A percentile compares a stretch with the other conserved stretches of the same genome.
Conservation (phyloP, 2,888 invertebrate species). For the Athrips mouffetella region DNA sequence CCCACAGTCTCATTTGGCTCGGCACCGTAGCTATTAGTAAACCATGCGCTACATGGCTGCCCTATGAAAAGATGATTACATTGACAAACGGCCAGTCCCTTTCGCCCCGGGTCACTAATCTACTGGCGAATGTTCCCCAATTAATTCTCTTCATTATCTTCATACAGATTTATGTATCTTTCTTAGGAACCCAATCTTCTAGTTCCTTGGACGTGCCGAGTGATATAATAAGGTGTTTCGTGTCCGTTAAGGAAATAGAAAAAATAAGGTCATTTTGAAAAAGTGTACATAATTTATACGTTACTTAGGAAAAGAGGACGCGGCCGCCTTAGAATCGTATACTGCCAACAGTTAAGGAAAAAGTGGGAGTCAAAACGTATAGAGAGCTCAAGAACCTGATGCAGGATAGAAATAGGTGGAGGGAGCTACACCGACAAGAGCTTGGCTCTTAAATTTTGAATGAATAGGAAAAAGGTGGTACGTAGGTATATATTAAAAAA, state of each 20-base stretch:
- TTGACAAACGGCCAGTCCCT: slow-evolving; percentile 57
- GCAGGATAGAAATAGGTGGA: too few species aligned
- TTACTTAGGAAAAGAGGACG: not conserved
- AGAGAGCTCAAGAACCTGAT: too few species aligned
- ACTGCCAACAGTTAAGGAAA: too few species aligned
- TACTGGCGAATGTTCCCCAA: slow-evolving; percentile 52
- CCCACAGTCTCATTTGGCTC: slow-evolving; percentile 17
- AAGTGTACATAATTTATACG: too few species aligned
- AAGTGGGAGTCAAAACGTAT: too few species aligned
- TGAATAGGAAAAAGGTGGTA: too few species aligned
- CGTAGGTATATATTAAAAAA: too few species aligned
- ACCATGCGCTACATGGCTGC: slow-evolving; percentile 4
- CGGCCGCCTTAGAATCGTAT: not conserved
- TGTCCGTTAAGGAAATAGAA: not conserved
- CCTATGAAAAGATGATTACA: slow-evolving; percentile 60
- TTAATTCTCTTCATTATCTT: slow-evolving; percentile 52
- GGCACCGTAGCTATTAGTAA: not conserved
- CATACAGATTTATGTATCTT: slow-evolving; percentile 36
- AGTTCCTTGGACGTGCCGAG: slow-evolving; percentile 6
- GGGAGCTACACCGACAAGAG: too few species aligned
- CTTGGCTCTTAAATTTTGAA: too few species aligned
- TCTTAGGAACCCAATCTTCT: slow-evolving; percentile 17
- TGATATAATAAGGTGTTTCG: not conserved
- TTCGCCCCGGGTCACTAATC: slow-evolving; percentile 49
- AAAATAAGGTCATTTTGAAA: too few species aligned